Conservation (phyloP, 2,113 vertebrate genomes). For the Sakesphorus luctuosus region DNA sequence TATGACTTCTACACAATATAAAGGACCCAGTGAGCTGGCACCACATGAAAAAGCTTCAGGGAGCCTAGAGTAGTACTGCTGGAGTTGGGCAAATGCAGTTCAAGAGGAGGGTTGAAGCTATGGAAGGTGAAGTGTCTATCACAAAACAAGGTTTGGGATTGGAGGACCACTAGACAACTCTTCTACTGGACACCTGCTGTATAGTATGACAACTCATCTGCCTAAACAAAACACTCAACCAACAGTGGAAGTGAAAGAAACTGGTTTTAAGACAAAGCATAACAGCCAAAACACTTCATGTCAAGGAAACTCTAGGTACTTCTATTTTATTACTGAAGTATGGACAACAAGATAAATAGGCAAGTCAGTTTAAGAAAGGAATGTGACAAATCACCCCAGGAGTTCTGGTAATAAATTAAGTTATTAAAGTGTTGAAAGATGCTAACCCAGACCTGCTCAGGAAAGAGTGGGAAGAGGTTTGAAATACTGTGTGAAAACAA, state of each 20-base stretch:
- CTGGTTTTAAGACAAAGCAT: background rate
- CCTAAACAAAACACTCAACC: background rate
- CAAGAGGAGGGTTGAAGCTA: background rate
- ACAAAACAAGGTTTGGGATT: background rate
- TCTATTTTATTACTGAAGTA: background rate
- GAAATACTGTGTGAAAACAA: background rate
- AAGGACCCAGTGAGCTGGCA: background rate
- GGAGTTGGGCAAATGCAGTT: background rate
- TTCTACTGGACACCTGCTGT: background rate
- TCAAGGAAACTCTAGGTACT: background rate
- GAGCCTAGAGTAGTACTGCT: background rate
- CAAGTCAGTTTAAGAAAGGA: background rate
- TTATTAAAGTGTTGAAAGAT: background rate
- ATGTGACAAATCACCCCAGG: background rate
- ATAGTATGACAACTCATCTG: background rate
- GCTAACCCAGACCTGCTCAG: background rate
- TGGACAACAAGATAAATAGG: background rate
- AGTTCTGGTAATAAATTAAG: background rate
- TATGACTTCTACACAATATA: background rate
- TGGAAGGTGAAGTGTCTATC: fast-evolving
- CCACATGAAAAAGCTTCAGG: background rate
- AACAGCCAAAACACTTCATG: background rate
- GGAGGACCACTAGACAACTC: background rate
- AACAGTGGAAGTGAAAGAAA: background rate
- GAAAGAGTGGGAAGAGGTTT: background rate